Percentiles rank a stretch among this genome's conserved stretches.
These are phyloP conservation scores for Lithodes maja DNA, from an alignment of 2,888 invertebrate species.

Conservation along the genomic window DNA sequence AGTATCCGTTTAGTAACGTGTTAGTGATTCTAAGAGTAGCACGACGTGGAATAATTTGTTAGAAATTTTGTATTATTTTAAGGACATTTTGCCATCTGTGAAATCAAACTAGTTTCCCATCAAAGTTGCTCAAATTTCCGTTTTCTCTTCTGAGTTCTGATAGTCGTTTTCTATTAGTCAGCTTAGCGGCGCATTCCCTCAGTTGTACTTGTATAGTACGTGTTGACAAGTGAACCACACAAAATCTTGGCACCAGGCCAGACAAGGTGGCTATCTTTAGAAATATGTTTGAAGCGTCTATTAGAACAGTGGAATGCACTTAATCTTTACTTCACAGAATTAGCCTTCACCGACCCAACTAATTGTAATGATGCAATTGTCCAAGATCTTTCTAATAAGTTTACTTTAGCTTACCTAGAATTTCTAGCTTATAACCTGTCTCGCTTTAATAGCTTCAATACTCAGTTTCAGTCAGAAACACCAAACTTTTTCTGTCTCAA, in stretches of 20 bases:
- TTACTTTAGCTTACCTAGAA: conserved; percentile 26
- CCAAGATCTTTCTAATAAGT: neutral
- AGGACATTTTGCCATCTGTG: too few relatives aligned
- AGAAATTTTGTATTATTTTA: too few relatives aligned
- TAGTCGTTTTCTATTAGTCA: too few relatives aligned
- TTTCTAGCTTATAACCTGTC: conserved; percentile 33
- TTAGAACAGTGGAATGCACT: conserved; percentile 35
- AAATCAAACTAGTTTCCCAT: too few relatives aligned
- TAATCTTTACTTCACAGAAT: conserved; percentile 6
- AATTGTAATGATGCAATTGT: conserved; percentile 20
- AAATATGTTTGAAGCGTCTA: conserved; percentile 73
- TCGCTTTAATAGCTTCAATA: conserved; percentile 29
- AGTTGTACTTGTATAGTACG: too few relatives aligned
- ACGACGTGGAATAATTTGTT: too few relatives aligned
- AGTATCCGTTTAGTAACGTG: too few relatives aligned
- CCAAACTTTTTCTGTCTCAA: conserved; percentile 25
- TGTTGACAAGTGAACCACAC: conserved; percentile 73
- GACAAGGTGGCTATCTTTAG: conserved; percentile 73
- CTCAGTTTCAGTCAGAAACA: conserved; percentile 39
- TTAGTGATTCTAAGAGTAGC: too few relatives aligned
- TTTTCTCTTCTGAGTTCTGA: too few relatives aligned
- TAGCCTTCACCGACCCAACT: conserved; percentile 36
- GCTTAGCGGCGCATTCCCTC: too few relatives aligned
- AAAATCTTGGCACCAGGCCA: conserved; percentile 71
- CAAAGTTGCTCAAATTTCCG: too few relatives aligned